A percentile compares a stretch with the other conserved stretches of the same genome.
Evolutionary conservation across 2,888 invertebrate species (phyloP).

Genomic region (Ichneumon xanthorius): DNA sequence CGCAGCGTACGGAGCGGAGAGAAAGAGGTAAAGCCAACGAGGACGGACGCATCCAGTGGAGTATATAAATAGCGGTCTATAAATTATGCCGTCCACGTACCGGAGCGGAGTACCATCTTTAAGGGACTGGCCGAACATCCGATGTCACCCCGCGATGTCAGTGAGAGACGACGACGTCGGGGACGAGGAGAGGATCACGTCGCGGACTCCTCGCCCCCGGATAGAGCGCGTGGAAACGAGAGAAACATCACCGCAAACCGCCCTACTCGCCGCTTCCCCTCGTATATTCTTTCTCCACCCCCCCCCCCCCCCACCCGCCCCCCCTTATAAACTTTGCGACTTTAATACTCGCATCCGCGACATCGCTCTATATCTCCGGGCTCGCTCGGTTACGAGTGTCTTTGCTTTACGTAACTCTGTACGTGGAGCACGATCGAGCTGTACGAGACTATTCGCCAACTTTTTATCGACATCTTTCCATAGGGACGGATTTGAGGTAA

Average conservation of each 20-base stretch:
- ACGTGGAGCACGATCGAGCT: constrained; percentile 24
- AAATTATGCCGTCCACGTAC: constrained; percentile 79
- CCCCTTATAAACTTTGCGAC: background rate
- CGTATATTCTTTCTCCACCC: background rate
- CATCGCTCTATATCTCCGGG: too few relatives aligned
- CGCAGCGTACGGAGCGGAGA: constrained; percentile 21
- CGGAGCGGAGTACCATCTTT: constrained; percentile 76
- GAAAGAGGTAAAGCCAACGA: constrained; percentile 28
- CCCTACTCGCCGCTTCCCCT: constrained; percentile 29
- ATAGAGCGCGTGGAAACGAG: constrained; percentile 74
- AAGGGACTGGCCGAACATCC: constrained; percentile 72
- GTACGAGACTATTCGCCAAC: constrained; percentile 51
- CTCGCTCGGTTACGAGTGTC: too few relatives aligned
- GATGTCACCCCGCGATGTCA: constrained; percentile 74
- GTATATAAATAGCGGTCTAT: constrained; percentile 79
- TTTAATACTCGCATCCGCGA: background rate
- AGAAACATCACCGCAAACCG: constrained; percentile 58
- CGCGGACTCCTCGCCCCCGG: constrained; percentile 67
- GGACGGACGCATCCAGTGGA: constrained; percentile 44
- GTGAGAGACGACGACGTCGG: constrained; percentile 64
- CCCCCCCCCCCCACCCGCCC: background rate
- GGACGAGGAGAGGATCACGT: constrained; percentile 62
- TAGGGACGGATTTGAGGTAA: constrained; percentile 48
- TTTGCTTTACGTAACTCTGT: background rate
- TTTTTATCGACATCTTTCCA: constrained; percentile 44